Conservation (phyloP, 1,140 invertebrate genomes). For the Drosophila obscura region DNA sequence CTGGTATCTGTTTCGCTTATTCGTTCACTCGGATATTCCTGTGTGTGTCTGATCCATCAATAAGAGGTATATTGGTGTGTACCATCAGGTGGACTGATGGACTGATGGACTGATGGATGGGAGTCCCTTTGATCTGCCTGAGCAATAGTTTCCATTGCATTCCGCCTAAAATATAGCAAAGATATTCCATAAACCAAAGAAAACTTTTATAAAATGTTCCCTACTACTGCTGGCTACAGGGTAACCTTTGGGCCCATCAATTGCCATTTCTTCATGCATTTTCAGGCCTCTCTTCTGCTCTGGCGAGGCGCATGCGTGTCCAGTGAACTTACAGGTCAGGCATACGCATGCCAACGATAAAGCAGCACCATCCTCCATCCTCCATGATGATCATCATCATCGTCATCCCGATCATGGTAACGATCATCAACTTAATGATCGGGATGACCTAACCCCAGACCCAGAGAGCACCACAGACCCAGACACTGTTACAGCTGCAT, state of each 20-base stretch:
- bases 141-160: no score
- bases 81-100: no score
- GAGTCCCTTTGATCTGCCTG: no score
- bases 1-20: conserved; percentile 52
- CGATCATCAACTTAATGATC: conserved; percentile 20
- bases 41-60: conserved; percentile 1
- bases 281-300: conserved; percentile 19
- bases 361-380: conserved; percentile 22
- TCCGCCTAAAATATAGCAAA: no score
- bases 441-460: conserved; percentile 32
- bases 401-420: conserved; percentile 7
- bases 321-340: conserved; percentile 77
- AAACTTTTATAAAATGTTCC: background rate
- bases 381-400: conserved; percentile 29
- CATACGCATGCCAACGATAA: conserved; percentile 74
- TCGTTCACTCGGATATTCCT: conserved; percentile 18
- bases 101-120: no score
- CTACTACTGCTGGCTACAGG: background rate
- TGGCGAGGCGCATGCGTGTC: conserved; percentile 66
- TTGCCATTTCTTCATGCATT: background rate
- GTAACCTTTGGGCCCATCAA: conserved; percentile 1
- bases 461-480: conserved; percentile 5
- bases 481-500: conserved; percentile 58
- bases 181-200: no score
- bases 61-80: conserved; percentile 19